Conservation (phyloP, 2,888 invertebrate species). For the Dynastes hyllus region DNA sequence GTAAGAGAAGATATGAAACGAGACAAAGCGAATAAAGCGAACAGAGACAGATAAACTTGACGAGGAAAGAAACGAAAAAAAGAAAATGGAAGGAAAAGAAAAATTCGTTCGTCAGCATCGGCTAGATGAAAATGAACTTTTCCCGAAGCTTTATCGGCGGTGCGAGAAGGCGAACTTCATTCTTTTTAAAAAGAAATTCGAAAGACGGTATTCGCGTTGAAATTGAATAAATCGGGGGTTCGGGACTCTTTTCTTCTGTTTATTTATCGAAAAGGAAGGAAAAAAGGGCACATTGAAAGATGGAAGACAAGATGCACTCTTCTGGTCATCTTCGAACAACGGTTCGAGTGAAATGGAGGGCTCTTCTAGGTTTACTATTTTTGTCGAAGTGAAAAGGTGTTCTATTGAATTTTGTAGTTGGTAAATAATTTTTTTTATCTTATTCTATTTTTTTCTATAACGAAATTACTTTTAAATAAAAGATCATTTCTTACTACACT, state of each 20-base stretch:
- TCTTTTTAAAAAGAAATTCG: constrained; percentile 29
- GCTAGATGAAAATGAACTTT: constrained; percentile 31
- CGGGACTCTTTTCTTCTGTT: constrained; percentile 20
- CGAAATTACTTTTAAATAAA: constrained; percentile 12
- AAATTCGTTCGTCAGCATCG: constrained; percentile 30
- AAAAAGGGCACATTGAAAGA: not conserved
- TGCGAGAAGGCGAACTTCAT: not conserved
- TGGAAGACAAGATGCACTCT: constrained; percentile 16
- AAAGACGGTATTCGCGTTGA: constrained; percentile 1
- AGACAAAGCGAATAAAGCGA: constrained; percentile 5
- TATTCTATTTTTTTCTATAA: constrained; percentile 26
- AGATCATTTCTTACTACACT: not conserved
- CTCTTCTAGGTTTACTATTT: constrained; percentile 20
- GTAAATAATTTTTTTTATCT: not conserved
- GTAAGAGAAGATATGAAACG: constrained; percentile 26
- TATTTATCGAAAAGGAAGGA: constrained; percentile 21
- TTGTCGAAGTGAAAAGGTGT: constrained; percentile 9
- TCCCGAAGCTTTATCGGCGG: not conserved
- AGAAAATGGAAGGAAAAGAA: not conserved
- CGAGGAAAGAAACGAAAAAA: not conserved
- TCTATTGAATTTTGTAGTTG: constrained; percentile 9
- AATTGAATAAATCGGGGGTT: constrained; percentile 35
- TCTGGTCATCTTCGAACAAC: not conserved
- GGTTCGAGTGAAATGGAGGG: constrained; percentile 26
- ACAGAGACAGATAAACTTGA: not conserved